phyloP scores from a whole-genome alignment of 53 echinoderm and acorn worm species.

The Hippasteria phrygiana region DNA sequence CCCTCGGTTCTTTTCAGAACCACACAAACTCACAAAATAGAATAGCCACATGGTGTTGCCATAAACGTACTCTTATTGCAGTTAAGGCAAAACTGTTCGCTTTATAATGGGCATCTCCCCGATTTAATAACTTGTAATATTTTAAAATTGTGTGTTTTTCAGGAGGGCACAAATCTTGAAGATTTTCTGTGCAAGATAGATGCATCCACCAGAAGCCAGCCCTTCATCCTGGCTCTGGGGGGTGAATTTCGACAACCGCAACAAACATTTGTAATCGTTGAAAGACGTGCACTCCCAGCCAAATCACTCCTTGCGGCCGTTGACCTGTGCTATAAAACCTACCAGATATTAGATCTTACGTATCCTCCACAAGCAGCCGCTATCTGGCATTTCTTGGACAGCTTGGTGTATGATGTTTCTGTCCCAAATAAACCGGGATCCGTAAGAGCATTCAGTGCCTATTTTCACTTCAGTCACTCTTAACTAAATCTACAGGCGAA shows the following conservation, averaged over 20 bases:
- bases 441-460: constrained; percentile 46
- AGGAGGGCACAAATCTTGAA: constrained; percentile 28
- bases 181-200: constrained; percentile 24
- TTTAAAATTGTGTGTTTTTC: not conserved
- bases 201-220: constrained; percentile 7
- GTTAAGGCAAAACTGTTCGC: too few relatives aligned
- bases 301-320: constrained; percentile 35
- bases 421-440: constrained; percentile 20
- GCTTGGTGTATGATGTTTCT: constrained; percentile 12
- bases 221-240: constrained; percentile 45
- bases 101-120: too few relatives aligned
- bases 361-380: constrained; percentile 31
- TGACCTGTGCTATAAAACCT: constrained; percentile 59
- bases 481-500: too few relatives aligned
- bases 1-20: too few relatives aligned
- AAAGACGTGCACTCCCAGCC: not conserved
- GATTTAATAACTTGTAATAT: too few relatives aligned
- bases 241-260: not conserved
- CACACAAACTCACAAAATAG: too few relatives aligned
- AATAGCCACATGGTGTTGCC: too few relatives aligned
- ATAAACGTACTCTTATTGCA: too few relatives aligned
- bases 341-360: constrained; percentile 34
- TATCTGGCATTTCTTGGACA: constrained; percentile 36
- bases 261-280: constrained; percentile 50
- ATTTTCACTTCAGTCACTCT: constrained; percentile 58